Base-by-base conservation (phyloP, 92 coral and sea anemone genomes). In the Siderastrea siderea region DNA sequence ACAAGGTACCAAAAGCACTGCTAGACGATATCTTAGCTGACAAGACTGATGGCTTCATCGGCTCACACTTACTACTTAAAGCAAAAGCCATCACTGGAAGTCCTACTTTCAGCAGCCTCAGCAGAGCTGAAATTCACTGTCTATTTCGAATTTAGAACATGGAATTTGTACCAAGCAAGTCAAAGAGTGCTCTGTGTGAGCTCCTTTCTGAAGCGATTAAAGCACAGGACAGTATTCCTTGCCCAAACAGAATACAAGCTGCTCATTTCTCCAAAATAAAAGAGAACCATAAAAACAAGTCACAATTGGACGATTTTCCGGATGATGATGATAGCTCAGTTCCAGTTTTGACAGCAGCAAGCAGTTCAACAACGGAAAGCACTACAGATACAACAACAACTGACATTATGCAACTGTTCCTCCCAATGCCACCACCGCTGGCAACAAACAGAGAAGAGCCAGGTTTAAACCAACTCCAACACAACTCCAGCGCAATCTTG, bases 51-150 rank as follows among this genome's bases (percentile, higher is more conserved):
- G 48, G 48, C 4, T 71, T 44, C 47, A 5, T 38, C 3, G 2
- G 76, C 43, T 75, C 92, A 7, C 87, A 83, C 55, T 65, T 75
- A 49, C 67, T 47, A 9, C 69, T 83, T 6, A 89, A 89, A 66
- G 81, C 86, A 26, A 68, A 71, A 19, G 78, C 84, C 4, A 72
- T 80, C 12, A 83, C 48, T 11, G 89, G 89, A 7, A 65, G 71
- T 26, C n/a, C 73, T 62, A 55, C 16, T 50, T 79, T 89, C 38
- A 15, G 54, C 8, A 49, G 59, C 16, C 64, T 83, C 46, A 64
- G 81, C 15, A 89, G 76, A 19, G 69, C 59, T 11, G 88, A 83
- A 14, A 8, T 68, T 53, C 92, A 89, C 68, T 84, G 64, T 55
- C 44, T 89, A 14, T 59, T 8, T 51, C 66, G 51, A 5, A 15